Conservation (phyloP, 1,140 invertebrate genomes). For the Macrobrachium nipponense region DNA sequence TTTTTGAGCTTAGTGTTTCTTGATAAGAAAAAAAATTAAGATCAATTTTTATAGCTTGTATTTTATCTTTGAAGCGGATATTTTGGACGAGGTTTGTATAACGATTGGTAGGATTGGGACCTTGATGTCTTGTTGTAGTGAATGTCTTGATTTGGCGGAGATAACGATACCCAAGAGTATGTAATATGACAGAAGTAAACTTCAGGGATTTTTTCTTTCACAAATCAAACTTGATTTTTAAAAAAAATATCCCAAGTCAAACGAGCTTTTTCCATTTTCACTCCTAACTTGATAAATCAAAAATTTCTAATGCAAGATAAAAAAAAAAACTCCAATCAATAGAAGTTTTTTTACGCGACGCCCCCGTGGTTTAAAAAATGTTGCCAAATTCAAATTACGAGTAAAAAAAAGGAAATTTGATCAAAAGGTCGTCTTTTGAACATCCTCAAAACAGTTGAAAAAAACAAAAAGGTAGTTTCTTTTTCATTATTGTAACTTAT, state of each 20-base stretch:
- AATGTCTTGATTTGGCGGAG: constrained; percentile 40
- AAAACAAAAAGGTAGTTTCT: no score
- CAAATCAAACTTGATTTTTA: no score
- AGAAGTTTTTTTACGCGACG: background rate
- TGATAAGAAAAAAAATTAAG: background rate
- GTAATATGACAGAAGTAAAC: constrained; percentile 47
- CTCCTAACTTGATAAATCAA: no score
- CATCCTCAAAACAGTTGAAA: no score
- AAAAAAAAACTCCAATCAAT: no score
- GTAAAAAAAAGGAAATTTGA: constrained; percentile 30
- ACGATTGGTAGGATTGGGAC: constrained; percentile 43
- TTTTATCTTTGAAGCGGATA: constrained; percentile 32
- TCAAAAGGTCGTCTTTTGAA: background rate
- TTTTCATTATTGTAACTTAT: background rate
- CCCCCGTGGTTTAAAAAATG: constrained; percentile 24
- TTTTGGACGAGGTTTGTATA: constrained; percentile 54
- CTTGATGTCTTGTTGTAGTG: constrained; percentile 51
- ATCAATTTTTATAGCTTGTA: constrained; percentile 18
- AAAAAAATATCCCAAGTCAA: no score
- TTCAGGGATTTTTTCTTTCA: constrained; percentile 31
- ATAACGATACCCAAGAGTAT: constrained; percentile 44
- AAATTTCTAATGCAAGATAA: no score
- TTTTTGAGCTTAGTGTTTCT: constrained; percentile 1
- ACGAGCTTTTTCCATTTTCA: no score
- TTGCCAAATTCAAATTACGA: constrained; percentile 34